Percentiles rank a stretch among this genome's conserved stretches.
phyloP scores from a whole-genome alignment of 64 coral and sea anemone species.

The Pocillopora verrucosa region DNA sequence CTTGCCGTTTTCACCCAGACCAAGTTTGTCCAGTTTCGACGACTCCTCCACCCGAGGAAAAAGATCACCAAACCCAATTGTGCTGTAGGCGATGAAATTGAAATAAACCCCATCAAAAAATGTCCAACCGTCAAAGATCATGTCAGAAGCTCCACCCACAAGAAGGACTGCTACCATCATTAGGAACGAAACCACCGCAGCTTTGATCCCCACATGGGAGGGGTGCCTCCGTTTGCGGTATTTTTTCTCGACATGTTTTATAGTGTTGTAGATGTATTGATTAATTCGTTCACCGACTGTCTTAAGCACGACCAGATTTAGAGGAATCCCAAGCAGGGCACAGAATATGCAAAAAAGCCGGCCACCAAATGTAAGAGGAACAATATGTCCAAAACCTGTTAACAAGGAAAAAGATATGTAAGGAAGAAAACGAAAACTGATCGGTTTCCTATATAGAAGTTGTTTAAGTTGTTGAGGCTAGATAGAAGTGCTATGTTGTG shows the following conservation, averaged over 20 bases:
- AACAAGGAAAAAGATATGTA: neutral
- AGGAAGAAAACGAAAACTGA: neutral
- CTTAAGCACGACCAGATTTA: conserved; percentile 75
- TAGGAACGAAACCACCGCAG: conserved; percentile 54
- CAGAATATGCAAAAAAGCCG: conserved; percentile 81
- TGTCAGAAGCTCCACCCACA: conserved; percentile 61
- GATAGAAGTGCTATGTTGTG: no score
- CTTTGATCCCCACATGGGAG: conserved; percentile 50
- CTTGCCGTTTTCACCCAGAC: conserved; percentile 67
- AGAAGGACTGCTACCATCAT: conserved; percentile 63
- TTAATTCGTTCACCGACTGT: conserved; percentile 71
- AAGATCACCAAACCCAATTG: conserved; percentile 83
- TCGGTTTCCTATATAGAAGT: no score
- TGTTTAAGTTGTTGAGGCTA: no score
- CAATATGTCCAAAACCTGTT: conserved; percentile 77
- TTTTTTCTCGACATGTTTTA: conserved; percentile 45
- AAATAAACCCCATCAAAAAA: conserved; percentile 89
- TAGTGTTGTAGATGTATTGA: conserved; percentile 31
- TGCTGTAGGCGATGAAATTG: conserved; percentile 76
- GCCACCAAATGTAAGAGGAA: conserved; percentile 69
- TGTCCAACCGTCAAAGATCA: conserved; percentile 82
- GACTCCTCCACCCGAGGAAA: conserved; percentile 70
- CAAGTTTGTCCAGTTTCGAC: conserved; percentile 70
- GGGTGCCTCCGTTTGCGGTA: neutral
- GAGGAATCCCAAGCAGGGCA: conserved; percentile 72